A percentile compares a stretch with the other conserved stretches of the same genome.
phyloP scores from a whole-genome alignment of 2,888 invertebrate species.

The Zygaena filipendulae region DNA sequence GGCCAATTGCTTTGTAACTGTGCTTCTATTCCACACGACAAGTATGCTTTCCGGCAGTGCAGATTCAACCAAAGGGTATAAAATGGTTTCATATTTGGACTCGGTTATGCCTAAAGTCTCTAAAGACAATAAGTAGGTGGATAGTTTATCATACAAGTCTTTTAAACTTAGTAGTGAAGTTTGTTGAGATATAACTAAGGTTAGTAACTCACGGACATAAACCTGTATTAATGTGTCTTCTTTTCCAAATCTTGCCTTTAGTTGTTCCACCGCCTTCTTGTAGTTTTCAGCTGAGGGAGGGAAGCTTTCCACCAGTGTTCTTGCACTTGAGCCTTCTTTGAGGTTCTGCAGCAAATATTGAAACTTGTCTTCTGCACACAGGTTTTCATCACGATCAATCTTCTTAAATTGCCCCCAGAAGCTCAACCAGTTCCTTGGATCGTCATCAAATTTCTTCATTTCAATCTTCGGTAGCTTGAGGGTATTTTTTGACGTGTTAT shows the following conservation, averaged over 20 bases:
- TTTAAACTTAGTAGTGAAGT: too few species aligned
- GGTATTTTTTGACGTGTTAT: too few species aligned
- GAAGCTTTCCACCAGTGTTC: slow-evolving; percentile 5
- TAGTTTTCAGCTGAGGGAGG: slow-evolving; percentile 3
- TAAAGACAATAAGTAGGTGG: too few species aligned
- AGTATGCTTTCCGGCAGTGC: too few species aligned
- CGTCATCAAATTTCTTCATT: slow-evolving; percentile 3
- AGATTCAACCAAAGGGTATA: too few species aligned
- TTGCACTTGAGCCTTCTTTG: background rate
- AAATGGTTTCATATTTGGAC: too few species aligned
- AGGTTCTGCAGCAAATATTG: slow-evolving; percentile 2
- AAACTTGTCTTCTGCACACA: slow-evolving; percentile 1
- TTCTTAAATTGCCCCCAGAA: slow-evolving; percentile 7
- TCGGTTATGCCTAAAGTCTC: too few species aligned
- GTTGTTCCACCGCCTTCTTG: background rate
- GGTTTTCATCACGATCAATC: background rate
- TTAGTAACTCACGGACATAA: too few species aligned
- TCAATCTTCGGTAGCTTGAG: slow-evolving; percentile 1
- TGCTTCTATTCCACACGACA: too few species aligned
- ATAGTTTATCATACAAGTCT: too few species aligned
- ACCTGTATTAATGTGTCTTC: slow-evolving; percentile 2
- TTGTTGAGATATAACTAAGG: too few species aligned
- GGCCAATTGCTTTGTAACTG: too few species aligned
- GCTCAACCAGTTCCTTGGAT: slow-evolving; percentile 1
- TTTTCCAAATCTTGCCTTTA: slow-evolving; percentile 3